Conservation (phyloP, 2,113 vertebrate species). For the Eidolon helvum region DNA sequence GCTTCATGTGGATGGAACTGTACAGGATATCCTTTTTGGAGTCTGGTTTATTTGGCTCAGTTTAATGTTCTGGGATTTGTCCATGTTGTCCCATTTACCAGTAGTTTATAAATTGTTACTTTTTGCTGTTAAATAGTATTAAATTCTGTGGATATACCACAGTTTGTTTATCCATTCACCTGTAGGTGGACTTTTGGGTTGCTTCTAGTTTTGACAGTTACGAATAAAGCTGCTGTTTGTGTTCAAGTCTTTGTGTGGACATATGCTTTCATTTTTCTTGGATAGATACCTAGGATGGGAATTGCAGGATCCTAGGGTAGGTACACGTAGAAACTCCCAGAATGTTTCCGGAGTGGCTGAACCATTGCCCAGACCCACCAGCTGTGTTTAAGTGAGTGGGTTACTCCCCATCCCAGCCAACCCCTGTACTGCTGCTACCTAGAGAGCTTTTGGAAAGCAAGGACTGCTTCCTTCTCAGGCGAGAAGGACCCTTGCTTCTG, state of each 20-base stretch:
- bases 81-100: no score
- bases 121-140: neutral
- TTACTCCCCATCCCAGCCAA: accelerated
- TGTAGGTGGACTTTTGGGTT: neutral
- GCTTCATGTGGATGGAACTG: neutral
- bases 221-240: neutral
- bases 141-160: neutral
- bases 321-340: neutral
- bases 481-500: neutral
- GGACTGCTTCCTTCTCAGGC: neutral
- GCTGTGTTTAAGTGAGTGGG: neutral
- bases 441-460: neutral
- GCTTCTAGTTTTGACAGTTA: neutral
- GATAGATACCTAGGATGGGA: neutral
- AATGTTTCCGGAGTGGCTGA: neutral
- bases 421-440: neutral
- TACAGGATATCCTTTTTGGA: neutral
- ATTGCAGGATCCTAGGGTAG: neutral
- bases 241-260: neutral
- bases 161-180: neutral
- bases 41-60: neutral
- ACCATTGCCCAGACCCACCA: neutral
- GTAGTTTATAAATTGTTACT: neutral
- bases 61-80: neutral
- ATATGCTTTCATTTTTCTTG: neutral